Evolutionary conservation across 2,113 vertebrate species (phyloP).

Genomic region (Patagioenas fasciata): DNA sequence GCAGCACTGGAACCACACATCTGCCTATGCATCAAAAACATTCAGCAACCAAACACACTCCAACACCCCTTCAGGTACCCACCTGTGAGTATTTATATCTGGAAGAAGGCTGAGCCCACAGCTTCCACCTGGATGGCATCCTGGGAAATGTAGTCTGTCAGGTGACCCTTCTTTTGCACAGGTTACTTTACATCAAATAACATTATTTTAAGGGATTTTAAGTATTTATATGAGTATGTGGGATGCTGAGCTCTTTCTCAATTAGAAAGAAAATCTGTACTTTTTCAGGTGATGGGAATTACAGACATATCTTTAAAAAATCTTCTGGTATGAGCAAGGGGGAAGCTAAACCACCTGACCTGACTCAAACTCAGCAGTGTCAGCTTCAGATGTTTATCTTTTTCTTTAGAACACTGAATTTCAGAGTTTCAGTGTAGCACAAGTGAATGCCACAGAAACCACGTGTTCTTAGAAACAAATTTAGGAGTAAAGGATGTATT

Average conservation of each 20-base stretch:
- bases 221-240: accelerated
- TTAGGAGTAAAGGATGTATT: neutral
- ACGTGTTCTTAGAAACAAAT: neutral
- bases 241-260: neutral
- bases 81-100: accelerated
- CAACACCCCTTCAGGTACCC: neutral
- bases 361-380: neutral
- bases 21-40: neutral
- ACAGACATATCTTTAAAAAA: neutral
- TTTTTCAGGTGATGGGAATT: neutral
- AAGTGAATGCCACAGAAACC: neutral
- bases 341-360: neutral
- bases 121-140: neutral
- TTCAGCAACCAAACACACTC: neutral
- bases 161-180: neutral
- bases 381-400: neutral
- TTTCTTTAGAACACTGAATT: neutral
- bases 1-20: neutral
- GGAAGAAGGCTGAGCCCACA: neutral
- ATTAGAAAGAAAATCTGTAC: neutral
- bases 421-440: neutral
- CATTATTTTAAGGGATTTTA: neutral
- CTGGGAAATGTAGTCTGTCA: neutral
- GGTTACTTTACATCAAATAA: neutral
- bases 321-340: neutral